Evolutionary conservation across 2,113 vertebrate genomes (phyloP).

Genomic region (Todiramphus saurophagus): DNA sequence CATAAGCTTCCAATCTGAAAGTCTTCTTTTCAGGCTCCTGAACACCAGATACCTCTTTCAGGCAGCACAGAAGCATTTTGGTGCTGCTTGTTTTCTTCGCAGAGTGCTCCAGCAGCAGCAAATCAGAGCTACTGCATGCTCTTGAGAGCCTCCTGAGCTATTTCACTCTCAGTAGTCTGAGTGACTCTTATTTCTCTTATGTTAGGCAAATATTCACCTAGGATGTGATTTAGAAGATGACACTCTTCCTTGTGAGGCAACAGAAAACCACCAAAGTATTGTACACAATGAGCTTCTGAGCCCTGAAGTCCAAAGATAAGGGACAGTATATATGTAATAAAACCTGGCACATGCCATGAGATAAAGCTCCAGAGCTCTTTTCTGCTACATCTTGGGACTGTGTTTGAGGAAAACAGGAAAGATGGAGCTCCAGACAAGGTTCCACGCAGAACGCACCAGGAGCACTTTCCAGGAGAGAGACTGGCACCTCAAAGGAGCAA

Average conservation of each 20-base stretch:
- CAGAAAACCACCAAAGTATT: not conserved
- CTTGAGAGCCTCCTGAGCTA: not conserved
- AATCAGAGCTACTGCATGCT: not conserved
- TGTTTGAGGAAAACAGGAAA: not conserved
- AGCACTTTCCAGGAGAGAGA: not conserved
- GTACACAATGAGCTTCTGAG: not conserved
- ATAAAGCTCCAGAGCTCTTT: not conserved
- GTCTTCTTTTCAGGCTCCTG: not conserved
- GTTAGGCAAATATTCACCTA: not conserved
- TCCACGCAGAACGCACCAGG: not conserved
- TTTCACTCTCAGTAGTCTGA: not conserved
- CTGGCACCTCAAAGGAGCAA: not conserved
- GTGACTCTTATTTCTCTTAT: not conserved
- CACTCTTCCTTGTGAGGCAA: not conserved
- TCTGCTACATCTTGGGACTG: not conserved
- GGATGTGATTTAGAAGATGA: not conserved
- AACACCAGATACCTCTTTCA: not conserved
- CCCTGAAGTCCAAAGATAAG: not conserved
- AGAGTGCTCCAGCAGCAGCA: not conserved
- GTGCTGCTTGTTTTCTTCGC: not conserved
- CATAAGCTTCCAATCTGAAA: not conserved
- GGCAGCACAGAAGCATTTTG: not conserved
- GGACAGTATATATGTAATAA: not conserved
- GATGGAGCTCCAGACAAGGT: not conserved
- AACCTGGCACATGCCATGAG: not conserved